Evolutionary conservation across 2,888 invertebrate species (phyloP).

Genomic region (Brachyptera risi): DNA sequence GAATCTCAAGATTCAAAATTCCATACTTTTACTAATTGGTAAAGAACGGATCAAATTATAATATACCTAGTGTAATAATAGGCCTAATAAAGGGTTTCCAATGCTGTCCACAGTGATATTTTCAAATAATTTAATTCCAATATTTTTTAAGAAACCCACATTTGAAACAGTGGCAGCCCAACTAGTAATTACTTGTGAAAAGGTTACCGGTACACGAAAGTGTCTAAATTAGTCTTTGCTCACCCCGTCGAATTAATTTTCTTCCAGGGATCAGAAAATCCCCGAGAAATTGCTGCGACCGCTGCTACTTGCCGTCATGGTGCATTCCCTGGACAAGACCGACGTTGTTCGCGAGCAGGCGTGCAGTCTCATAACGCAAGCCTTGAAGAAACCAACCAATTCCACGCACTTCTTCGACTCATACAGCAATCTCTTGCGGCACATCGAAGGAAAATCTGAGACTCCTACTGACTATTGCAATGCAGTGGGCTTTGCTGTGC

Average conservation of each 20-base stretch:
- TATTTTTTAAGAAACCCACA: neutral
- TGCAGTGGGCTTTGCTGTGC: slow-evolving; percentile 54
- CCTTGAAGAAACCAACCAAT: slow-evolving; percentile 61
- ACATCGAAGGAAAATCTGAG: slow-evolving; percentile 72
- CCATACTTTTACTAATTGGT: too few relatives aligned
- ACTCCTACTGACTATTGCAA: slow-evolving; percentile 65
- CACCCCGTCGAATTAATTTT: neutral
- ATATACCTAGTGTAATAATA: too few relatives aligned
- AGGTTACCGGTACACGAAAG: slow-evolving; percentile 31
- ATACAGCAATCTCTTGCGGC: slow-evolving; percentile 63
- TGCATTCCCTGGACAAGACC: slow-evolving; percentile 63
- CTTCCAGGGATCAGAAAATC: slow-evolving; percentile 64
- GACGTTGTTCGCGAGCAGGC: slow-evolving; percentile 61
- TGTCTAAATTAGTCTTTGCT: slow-evolving; percentile 43
- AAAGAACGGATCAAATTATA: too few relatives aligned
- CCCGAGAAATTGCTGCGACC: slow-evolving; percentile 71
- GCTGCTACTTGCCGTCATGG: slow-evolving; percentile 61
- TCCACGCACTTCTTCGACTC: slow-evolving; percentile 61
- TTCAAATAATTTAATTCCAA: neutral
- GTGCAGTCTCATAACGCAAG: slow-evolving; percentile 60
- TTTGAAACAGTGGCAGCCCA: neutral
- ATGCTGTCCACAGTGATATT: too few relatives aligned
- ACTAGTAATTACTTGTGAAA: too few relatives aligned
- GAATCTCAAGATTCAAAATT: too few relatives aligned
- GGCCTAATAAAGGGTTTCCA: too few relatives aligned